A percentile compares a stretch with the other conserved stretches of the same genome.
phyloP scores from a whole-genome alignment of 1,140 invertebrate species.

The Bombus ignitus region DNA sequence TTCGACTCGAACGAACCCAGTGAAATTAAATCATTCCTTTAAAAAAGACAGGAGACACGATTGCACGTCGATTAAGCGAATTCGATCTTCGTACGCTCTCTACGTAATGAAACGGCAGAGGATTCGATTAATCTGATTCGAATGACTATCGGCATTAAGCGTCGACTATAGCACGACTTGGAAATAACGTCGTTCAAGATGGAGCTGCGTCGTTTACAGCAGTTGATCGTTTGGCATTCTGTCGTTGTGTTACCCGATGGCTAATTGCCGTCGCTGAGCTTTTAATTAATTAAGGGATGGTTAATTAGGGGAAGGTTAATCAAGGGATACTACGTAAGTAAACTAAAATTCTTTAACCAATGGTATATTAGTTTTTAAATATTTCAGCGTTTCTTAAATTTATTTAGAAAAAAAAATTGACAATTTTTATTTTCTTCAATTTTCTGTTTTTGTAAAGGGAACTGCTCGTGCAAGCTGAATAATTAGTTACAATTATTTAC shows the following conservation, averaged over 20 bases:
- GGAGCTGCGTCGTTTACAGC: not conserved
- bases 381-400: too few species aligned
- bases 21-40: constrained; percentile 27
- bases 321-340: too few species aligned
- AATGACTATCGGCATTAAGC: not conserved
- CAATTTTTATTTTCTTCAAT: not conserved
- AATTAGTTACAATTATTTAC: constrained; percentile 1
- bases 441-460: not conserved
- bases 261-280: not conserved
- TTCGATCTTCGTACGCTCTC: not conserved
- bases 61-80: constrained; percentile 14
- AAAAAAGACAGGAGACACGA: constrained; percentile 2
- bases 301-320: not conserved
- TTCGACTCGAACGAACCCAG: not conserved
- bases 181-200: not conserved
- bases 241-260: too few species aligned
- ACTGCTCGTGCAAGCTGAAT: not conserved
- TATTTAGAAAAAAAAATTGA: not conserved
- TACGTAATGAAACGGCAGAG: constrained; percentile 3
- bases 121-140: constrained; percentile 24
- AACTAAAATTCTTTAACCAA: too few species aligned
- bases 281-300: not conserved
- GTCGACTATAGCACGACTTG: not conserved
- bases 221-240: not conserved
- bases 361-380: too few species aligned